These are phyloP conservation scores for Otolemur garnettii DNA, from an alignment of 2,113 vertebrate genomes.

Conservation along the genomic window DNA sequence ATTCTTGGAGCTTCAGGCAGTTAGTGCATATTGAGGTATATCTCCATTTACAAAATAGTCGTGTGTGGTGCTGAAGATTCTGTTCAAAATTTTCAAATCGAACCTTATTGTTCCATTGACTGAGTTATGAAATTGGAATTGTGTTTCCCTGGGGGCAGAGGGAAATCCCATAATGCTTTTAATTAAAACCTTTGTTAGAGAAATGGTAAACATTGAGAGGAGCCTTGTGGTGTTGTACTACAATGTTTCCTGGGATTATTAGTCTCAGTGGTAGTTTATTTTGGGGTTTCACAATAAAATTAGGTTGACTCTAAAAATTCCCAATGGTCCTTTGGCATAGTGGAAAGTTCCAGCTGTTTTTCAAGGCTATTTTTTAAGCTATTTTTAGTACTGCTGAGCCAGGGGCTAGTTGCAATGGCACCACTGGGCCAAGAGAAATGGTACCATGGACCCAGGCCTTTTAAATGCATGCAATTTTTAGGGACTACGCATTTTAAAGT, in stretches of 20 bases:
- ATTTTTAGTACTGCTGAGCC: neutral
- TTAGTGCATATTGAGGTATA: slow-evolving; percentile 56
- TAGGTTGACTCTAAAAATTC: neutral
- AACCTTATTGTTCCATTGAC: slow-evolving; percentile 39
- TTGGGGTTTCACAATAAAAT: slow-evolving; percentile 43
- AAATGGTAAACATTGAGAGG: neutral
- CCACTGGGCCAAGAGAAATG: neutral
- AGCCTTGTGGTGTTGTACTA: neutral
- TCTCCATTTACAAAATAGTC: slow-evolving; percentile 58
- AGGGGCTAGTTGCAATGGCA: neutral
- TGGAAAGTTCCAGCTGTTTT: neutral
- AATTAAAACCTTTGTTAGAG: slow-evolving; percentile 70
- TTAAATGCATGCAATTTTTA: neutral
- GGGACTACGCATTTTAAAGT: neutral
- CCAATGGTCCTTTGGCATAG: neutral
- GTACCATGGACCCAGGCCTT: neutral
- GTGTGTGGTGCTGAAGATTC: slow-evolving; percentile 29
- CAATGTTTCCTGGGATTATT: slow-evolving; percentile 24
- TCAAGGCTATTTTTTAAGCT: neutral
- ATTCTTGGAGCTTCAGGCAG: slow-evolving; percentile 67
- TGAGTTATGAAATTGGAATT: slow-evolving; percentile 51
- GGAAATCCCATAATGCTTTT: slow-evolving; percentile 49
- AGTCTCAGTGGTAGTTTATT: slow-evolving; percentile 57
- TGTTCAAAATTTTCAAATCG: slow-evolving; percentile 60
- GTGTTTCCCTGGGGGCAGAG: slow-evolving; percentile 6